Conservation (phyloP, 2,888 invertebrate species). For the Meganola albula region DNA sequence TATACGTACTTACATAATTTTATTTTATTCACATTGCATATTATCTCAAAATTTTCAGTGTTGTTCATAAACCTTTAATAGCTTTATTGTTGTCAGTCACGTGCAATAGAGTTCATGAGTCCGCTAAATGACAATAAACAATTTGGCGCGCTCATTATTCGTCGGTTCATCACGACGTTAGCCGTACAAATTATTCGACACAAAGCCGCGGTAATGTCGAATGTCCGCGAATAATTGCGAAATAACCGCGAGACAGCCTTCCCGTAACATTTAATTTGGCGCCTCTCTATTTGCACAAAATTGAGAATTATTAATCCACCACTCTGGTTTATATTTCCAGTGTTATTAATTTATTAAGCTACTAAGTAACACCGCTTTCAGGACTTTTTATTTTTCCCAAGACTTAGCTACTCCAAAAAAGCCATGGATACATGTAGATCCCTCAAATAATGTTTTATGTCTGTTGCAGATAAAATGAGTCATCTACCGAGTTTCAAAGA, state of each 20-base stretch:
- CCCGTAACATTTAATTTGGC: slow-evolving; percentile 63
- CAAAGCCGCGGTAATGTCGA: slow-evolving; percentile 66
- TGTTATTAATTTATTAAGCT: slow-evolving; percentile 19
- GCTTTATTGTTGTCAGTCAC: slow-evolving; percentile 64
- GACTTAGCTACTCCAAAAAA: too few relatives aligned
- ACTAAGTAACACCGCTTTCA: too few relatives aligned
- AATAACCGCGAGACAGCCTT: slow-evolving; percentile 65
- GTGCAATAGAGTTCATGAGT: slow-evolving; percentile 58
- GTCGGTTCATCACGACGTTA: slow-evolving; percentile 63
- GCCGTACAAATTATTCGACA: slow-evolving; percentile 64
- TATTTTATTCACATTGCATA: slow-evolving; percentile 25
- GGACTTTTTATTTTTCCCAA: too few relatives aligned
- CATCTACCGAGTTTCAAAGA: slow-evolving; percentile 28
- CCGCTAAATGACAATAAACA: slow-evolving; percentile 72
- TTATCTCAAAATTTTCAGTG: slow-evolving; percentile 35
- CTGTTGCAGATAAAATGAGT: slow-evolving; percentile 55
- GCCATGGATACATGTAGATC: too few relatives aligned
- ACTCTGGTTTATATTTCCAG: slow-evolving; percentile 28
- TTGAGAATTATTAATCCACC: slow-evolving; percentile 40
- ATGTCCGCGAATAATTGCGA: slow-evolving; percentile 69
- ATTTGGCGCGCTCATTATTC: slow-evolving; percentile 68
- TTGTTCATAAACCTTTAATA: slow-evolving; percentile 53
- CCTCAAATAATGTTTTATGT: too few relatives aligned
- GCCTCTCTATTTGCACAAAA: slow-evolving; percentile 53
- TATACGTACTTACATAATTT: slow-evolving; percentile 25